These are phyloP conservation scores for Pomatorhinus ruficollis DNA, from an alignment of 2,113 vertebrate species.

Conservation along the genomic window DNA sequence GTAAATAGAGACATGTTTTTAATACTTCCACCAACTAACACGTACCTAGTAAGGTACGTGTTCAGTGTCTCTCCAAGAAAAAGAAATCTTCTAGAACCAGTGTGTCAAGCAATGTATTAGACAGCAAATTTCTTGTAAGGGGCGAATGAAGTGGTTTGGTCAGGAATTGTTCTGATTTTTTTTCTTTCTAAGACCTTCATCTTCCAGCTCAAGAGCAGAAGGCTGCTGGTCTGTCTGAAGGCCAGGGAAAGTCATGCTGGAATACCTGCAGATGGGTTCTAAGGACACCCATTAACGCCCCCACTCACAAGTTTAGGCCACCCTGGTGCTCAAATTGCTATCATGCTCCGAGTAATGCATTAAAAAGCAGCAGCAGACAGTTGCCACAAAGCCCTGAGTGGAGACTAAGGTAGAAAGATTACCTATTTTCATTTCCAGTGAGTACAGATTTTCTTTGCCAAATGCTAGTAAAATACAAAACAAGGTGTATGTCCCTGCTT, in stretches of 20 bases:
- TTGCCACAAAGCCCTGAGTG: background rate
- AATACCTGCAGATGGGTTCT: background rate
- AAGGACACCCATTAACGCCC: background rate
- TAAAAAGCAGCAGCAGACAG: background rate
- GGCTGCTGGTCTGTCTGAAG: background rate
- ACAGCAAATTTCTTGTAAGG: background rate
- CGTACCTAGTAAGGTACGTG: background rate
- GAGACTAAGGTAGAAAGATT: background rate
- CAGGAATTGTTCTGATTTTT: background rate
- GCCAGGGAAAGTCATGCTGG: background rate
- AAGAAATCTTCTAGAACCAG: background rate
- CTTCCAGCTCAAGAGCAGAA: background rate
- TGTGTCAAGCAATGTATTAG: background rate
- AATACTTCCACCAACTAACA: background rate
- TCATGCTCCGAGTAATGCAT: background rate
- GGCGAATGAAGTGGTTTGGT: background rate
- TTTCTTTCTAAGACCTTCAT: background rate
- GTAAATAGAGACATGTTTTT: background rate
- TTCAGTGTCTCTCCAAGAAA: background rate
- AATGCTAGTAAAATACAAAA: background rate
- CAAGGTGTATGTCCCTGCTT: background rate
- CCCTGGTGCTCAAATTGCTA: conserved; percentile 16
- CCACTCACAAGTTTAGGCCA: background rate
- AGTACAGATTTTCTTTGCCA: background rate
- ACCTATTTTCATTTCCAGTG: background rate